These are phyloP conservation scores for Aphodius granarius DNA, from an alignment of 2,888 invertebrate species.

Conservation along the genomic window DNA sequence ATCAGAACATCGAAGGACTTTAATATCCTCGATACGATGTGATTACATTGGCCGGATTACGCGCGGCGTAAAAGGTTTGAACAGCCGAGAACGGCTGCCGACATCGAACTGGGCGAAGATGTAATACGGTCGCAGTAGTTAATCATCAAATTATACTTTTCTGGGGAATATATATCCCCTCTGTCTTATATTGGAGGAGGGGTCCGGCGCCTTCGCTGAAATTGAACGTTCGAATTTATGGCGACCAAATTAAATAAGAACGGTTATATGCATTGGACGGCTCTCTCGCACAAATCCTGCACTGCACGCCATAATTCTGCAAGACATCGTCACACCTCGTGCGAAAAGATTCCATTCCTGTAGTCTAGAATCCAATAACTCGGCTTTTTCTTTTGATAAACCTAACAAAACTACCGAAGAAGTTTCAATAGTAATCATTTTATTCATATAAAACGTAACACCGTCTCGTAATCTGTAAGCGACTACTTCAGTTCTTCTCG, in stretches of 20 bases:
- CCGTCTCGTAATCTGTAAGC: neutral
- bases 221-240: neutral
- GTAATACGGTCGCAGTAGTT: constrained; percentile 12
- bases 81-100: neutral
- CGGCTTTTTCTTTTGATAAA: no score
- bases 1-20: constrained; percentile 47
- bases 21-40: constrained; percentile 49
- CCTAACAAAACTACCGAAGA: no score
- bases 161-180: constrained; percentile 4
- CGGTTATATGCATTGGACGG: neutral
- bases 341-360: no score
- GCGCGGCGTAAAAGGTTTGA: constrained; percentile 19
- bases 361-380: no score
- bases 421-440: no score
- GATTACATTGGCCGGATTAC: constrained; percentile 41
- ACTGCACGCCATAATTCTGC: neutral
- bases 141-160: constrained; percentile 19
- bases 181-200: constrained; percentile 5
- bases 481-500: neutral
- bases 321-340: no score
- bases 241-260: neutral
- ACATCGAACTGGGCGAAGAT: constrained; percentile 1
- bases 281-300: neutral
- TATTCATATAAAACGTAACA: neutral
- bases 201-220: neutral